A percentile compares a stretch with the other conserved stretches of the same genome.
Conservation (phyloP, 1,140 invertebrate species). For the Leucophenga varia region DNA sequence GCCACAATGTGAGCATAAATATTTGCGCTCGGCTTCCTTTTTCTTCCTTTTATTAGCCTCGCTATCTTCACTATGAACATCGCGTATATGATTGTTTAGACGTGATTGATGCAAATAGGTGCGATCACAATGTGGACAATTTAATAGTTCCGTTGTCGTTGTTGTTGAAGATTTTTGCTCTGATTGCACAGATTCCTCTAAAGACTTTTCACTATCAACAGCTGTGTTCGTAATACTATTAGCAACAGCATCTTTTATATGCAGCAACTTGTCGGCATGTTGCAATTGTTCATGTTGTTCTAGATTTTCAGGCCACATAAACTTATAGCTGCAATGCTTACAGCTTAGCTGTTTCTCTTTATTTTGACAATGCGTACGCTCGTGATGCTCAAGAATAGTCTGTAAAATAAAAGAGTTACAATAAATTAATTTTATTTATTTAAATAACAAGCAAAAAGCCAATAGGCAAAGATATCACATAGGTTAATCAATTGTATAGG, state of each 20-base stretch:
- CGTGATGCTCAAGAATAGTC: slow-evolving; percentile 14
- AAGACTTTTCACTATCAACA: no score
- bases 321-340: slow-evolving; percentile 52
- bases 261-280: slow-evolving; percentile 22
- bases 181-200: no score
- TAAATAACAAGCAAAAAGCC: neutral
- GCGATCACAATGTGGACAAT: slow-evolving; percentile 24
- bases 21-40: neutral
- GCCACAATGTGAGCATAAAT: slow-evolving; percentile 59
- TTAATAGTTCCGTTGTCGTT: slow-evolving; percentile 27
- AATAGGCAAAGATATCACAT: neutral
- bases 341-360: slow-evolving; percentile 37
- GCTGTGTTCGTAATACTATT: neutral
- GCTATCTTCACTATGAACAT: neutral
- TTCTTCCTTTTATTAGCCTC: neutral
- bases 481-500: no score
- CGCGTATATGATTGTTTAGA: neutral
- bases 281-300: slow-evolving; percentile 55
- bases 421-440: neutral
- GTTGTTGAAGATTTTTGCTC: neutral
- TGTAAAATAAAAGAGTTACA: slow-evolving; percentile 2
- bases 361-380: slow-evolving; percentile 14
- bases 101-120: neutral
- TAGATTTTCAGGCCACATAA: slow-evolving; percentile 56
- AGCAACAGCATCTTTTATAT: neutral